phyloP scores from a whole-genome alignment of 2,797 vertebrate genomes.

The Hydrolagus colliei region DNA sequence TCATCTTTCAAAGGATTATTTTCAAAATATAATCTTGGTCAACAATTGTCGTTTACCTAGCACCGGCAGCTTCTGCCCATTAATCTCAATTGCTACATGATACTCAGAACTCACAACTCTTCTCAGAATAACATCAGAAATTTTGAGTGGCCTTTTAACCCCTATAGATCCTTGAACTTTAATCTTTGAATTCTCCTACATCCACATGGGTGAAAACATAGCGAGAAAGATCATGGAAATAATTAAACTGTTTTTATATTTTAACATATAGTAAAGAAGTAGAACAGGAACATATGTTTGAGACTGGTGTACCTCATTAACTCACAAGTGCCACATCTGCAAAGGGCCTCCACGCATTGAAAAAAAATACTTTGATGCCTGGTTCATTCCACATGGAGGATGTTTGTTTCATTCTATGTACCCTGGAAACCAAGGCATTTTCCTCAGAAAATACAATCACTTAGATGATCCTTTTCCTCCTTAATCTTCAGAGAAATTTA shows the following conservation, averaged over 20 bases:
- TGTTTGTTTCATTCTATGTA: not conserved
- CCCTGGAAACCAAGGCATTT: too few relatives aligned
- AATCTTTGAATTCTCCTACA: conserved; percentile 7
- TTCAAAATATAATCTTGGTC: too few relatives aligned
- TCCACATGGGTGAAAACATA: not conserved
- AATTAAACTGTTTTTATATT: conserved; percentile 4
- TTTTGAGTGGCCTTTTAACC: not conserved
- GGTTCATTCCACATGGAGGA: not conserved
- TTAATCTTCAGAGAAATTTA: too few relatives aligned
- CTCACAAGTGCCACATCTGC: not conserved
- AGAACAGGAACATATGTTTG: conserved; percentile 24
- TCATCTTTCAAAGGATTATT: too few relatives aligned
- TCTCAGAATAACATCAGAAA: not conserved
- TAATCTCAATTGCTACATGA: not conserved
- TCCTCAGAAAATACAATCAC: too few relatives aligned
- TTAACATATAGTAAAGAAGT: conserved; percentile 11
- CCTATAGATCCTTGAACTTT: not conserved
- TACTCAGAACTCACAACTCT: not conserved
- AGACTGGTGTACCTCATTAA: conserved; percentile 23
- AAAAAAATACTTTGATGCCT: conserved; percentile 17
- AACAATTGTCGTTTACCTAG: not conserved
- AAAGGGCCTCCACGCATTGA: not conserved
- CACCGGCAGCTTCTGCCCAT: not conserved
- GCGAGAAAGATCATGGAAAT: not conserved
- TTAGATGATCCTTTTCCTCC: too few relatives aligned